Percentiles rank a stretch among this genome's conserved stretches.
These are phyloP conservation scores for Luperina testacea DNA, from an alignment of 2,888 invertebrate species.

Conservation along the genomic window DNA sequence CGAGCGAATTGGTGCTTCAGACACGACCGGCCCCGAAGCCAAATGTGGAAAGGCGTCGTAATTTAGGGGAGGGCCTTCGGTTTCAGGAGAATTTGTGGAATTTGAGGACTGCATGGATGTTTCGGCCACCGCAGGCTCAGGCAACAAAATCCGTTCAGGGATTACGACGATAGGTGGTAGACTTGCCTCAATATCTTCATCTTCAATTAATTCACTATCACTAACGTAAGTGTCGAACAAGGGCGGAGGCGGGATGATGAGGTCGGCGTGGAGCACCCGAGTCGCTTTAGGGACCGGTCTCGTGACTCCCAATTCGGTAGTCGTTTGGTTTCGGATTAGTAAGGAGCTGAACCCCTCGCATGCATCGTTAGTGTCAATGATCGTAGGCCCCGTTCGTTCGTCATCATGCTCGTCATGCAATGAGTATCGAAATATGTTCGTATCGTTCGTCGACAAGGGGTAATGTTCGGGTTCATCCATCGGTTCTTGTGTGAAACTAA, in stretches of 20 bases:
- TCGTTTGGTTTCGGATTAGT: slow-evolving; percentile 84
- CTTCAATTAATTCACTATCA: slow-evolving; percentile 77
- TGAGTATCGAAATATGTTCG: slow-evolving; percentile 71
- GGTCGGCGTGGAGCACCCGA: slow-evolving; percentile 83
- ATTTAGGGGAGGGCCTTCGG: slow-evolving; percentile 86
- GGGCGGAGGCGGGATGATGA: slow-evolving; percentile 89
- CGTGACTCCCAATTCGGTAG: slow-evolving; percentile 78
- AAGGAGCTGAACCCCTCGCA: slow-evolving; percentile 83
- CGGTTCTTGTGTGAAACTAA: slow-evolving; percentile 87
- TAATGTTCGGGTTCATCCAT: slow-evolving; percentile 75
- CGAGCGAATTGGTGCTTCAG: slow-evolving; percentile 70
- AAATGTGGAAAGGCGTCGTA: slow-evolving; percentile 83
- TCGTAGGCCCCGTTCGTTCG: slow-evolving; percentile 68
- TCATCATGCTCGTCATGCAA: slow-evolving; percentile 82
- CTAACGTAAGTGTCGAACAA: slow-evolving; percentile 86
- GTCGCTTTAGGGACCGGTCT: slow-evolving; percentile 78
- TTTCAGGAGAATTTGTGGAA: slow-evolving; percentile 84
- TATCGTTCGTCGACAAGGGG: slow-evolving; percentile 73
- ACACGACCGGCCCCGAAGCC: slow-evolving; percentile 63
- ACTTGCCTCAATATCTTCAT: slow-evolving; percentile 74
- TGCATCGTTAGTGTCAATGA: slow-evolving; percentile 86
- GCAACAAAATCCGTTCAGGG: slow-evolving; percentile 83
- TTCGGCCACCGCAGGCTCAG: slow-evolving; percentile 83
- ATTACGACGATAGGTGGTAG: slow-evolving; percentile 83
- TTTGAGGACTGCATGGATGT: slow-evolving; percentile 87